Evolutionary conservation across 2,113 vertebrate species (phyloP), one percentile per base, ranked within the genome.

Genomic region (Paracyprichromis sp.): DNA sequence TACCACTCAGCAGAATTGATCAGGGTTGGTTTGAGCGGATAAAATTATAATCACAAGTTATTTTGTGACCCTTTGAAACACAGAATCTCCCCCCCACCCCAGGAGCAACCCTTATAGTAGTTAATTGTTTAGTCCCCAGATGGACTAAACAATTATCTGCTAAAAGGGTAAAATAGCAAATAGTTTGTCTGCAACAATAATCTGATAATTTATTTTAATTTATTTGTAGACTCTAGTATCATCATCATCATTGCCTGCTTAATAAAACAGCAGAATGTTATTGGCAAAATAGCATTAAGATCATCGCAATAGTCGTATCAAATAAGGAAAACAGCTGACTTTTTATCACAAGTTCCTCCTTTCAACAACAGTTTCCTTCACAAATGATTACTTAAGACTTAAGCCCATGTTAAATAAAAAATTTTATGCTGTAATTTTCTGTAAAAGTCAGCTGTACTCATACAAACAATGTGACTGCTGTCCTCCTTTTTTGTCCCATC

Each of bases 301-400:
- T 29, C 17, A 57, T 52, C 5, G 21, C 17, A 66, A 2, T 1
- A 17, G 36, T 56, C 63, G 3, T 45, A 24, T 45, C 26, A 38
- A 54, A 45, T n/a, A 71, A 89, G 11, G 11, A 88, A 40, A 91
- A 80, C 82, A 91, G 89, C 45, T 90, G 86, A 92, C 66, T 83
- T 84, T 76, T 57, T 85, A 43, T 12, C 78, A 88, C 80, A 83
- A 61, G 19, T 79, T 73, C 24, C 12, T 47, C 57, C 47, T 78
- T 91, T 92, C 73, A 85, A 66, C 50, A 83, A 50, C 12, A 13
- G 9, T 43, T 63, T 86, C 9, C 17, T 63, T 89, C 19, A 57
- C 79, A n/a, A 53, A 82, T 19, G 8, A 56, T 63, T 12, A 50
- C 12, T 63, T 52, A 11, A 66, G 8, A 47, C 31, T 17, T 83